phyloP scores from a whole-genome alignment of 2,888 invertebrate genomes.

The Melipona bicolor region DNA sequence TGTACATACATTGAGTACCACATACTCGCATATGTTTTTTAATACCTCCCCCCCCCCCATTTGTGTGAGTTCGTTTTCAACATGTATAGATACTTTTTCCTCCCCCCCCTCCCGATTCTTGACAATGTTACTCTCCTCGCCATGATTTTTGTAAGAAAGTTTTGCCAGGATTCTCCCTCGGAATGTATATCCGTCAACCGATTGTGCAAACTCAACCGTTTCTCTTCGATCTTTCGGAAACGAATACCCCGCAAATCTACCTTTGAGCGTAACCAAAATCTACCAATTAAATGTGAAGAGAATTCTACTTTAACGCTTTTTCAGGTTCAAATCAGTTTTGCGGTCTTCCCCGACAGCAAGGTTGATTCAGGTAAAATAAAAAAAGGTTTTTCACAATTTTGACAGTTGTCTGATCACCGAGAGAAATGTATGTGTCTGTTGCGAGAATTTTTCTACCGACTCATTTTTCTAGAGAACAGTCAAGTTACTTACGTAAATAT shows the following conservation, averaged over 20 bases:
- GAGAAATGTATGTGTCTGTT: constrained; percentile 72
- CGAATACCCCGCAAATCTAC: constrained; percentile 32
- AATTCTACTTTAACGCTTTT: constrained; percentile 80
- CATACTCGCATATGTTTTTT: constrained; percentile 33
- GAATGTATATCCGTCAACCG: constrained; percentile 10
- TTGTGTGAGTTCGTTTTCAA: constrained; percentile 46
- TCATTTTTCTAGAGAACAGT: constrained; percentile 33
- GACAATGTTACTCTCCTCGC: background rate
- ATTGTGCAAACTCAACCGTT: constrained; percentile 6
- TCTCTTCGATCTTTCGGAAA: constrained; percentile 26
- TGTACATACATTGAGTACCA: constrained; percentile 47
- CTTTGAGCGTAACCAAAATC: constrained; percentile 52
- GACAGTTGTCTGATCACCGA: constrained; percentile 76
- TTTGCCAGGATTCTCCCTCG: background rate
- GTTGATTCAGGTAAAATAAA: constrained; percentile 81
- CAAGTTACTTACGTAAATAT: constrained; percentile 6
- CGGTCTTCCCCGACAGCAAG: constrained; percentile 82
- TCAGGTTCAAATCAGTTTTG: constrained; percentile 83
- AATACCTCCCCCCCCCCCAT: constrained; percentile 11
- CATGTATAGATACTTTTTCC: constrained; percentile 29
- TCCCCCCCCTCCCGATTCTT: constrained; percentile 2
- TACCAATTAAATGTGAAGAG: constrained; percentile 66
- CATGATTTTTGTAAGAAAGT: background rate
- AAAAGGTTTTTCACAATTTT: constrained; percentile 75
- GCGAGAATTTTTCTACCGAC: constrained; percentile 26